These are phyloP conservation scores for Ochotona princeps DNA, from an alignment of 2,113 vertebrate species.

Conservation along the genomic window DNA sequence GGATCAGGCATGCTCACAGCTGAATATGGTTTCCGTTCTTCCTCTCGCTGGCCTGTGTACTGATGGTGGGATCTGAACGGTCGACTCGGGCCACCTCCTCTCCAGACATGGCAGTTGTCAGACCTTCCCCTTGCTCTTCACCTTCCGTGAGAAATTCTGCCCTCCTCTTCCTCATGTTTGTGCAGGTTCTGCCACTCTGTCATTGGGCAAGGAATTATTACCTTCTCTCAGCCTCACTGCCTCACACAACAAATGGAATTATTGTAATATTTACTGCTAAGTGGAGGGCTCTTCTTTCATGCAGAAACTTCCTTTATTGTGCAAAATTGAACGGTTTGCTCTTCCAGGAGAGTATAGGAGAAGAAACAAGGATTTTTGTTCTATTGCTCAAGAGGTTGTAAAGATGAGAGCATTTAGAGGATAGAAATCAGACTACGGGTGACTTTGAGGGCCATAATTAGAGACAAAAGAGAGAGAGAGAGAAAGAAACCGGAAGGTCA, in stretches of 20 bases:
- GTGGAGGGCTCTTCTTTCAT: background rate
- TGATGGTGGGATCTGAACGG: background rate
- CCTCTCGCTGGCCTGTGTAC: background rate
- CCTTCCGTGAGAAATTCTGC: background rate
- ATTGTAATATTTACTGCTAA: background rate
- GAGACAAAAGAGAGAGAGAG: background rate
- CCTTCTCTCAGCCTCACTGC: background rate
- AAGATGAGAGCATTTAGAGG: background rate
- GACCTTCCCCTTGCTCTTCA: background rate
- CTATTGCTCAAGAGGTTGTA: background rate
- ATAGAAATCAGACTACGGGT: background rate
- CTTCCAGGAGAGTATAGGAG: background rate
- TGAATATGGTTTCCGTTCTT: too few relatives aligned
- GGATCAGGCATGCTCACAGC: too few relatives aligned
- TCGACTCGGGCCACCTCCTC: background rate
- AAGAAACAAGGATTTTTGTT: slow-evolving; percentile 23
- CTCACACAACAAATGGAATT: background rate
- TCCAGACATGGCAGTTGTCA: background rate
- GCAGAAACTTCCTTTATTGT: background rate
- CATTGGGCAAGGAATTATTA: background rate
- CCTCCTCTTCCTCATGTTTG: background rate
- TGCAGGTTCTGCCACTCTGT: background rate
- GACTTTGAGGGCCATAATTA: background rate
- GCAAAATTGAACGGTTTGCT: background rate
- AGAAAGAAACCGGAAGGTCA: background rate